Conservation (phyloP, 53 echinoderm and acorn worm genomes). For the Pentamera pediparva region DNA sequence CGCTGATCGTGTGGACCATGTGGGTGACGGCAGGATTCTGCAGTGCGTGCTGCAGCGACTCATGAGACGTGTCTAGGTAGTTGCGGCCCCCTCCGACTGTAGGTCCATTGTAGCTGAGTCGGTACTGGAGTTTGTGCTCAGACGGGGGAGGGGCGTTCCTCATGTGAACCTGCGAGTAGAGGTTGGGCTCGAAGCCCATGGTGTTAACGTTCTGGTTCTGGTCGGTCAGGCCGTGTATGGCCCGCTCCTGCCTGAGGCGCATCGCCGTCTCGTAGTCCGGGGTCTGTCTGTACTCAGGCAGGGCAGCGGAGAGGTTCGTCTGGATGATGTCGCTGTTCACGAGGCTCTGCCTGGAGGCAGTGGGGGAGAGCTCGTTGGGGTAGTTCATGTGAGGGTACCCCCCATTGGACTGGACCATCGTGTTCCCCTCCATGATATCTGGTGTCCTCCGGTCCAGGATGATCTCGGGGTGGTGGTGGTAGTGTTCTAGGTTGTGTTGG, state of each 20-base stretch:
- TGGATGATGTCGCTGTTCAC: conserved; percentile 68
- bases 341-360: conserved; percentile 84
- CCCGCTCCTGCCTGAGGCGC: conserved; percentile 52
- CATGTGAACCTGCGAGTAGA: conserved; percentile 66
- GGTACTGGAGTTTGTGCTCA: conserved; percentile 55
- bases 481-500: conserved; percentile 55
- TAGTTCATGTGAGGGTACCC: conserved; percentile 26
- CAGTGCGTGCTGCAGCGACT: conserved; percentile 75
- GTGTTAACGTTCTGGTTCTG: conserved; percentile 83
- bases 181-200: conserved; percentile 51
- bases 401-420: conserved; percentile 11
- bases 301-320: conserved; percentile 46
- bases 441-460: conserved; percentile 72
- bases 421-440: conserved; percentile 39
- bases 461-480: conserved; percentile 64
- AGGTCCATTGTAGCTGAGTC: conserved; percentile 74
- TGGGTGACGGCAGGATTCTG: conserved; percentile 45
- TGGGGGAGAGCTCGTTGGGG: conserved; percentile 71
- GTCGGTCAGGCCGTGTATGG: conserved; percentile 46
- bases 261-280: conserved; percentile 78
- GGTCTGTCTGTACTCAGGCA: conserved; percentile 80
- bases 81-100: conserved; percentile 31
- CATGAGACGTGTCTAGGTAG: conserved; percentile 58
- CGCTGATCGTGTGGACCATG: conserved; percentile 92
- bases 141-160: conserved; percentile 51